A percentile compares a stretch with the other conserved stretches of the same genome.
These are phyloP conservation scores for Arbacia lixula DNA, from an alignment of 53 echinoderm and acorn worm genomes.

Conservation along the genomic window DNA sequence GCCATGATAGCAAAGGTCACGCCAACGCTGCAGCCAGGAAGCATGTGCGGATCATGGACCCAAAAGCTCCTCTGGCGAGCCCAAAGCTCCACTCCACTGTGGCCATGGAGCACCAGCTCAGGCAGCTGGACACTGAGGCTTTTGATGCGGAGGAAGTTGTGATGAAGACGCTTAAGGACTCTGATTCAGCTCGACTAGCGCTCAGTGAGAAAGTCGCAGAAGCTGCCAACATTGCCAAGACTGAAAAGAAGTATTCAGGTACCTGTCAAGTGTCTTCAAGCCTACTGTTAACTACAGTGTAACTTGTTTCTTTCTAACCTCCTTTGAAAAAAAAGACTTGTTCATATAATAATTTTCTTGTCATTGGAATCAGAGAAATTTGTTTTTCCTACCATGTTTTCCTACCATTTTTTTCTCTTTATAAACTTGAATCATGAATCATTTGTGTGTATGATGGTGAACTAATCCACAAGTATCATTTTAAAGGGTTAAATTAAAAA, in stretches of 20 bases:
- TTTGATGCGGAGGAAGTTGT: slow-evolving; percentile 84
- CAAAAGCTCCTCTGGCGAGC: slow-evolving; percentile 38
- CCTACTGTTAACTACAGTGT: no score
- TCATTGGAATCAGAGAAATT: no score
- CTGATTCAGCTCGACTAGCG: slow-evolving; percentile 64
- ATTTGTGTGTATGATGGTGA: no score
- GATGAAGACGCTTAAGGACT: slow-evolving; percentile 70
- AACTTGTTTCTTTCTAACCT: no score
- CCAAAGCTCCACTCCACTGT: slow-evolving; percentile 77
- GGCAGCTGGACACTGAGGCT: slow-evolving; percentile 54
- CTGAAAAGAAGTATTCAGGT: slow-evolving; percentile 91
- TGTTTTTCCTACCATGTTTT: no score
- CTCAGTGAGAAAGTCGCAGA: slow-evolving; percentile 79
- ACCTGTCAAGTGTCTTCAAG: not conserved
- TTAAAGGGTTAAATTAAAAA: no score
- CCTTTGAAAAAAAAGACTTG: no score
- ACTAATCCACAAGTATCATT: no score
- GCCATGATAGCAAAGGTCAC: no score
- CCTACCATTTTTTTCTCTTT: no score
- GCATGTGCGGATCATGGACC: slow-evolving; percentile 52
- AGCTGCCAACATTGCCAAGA: slow-evolving; percentile 71
- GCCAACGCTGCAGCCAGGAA: slow-evolving; percentile 7
- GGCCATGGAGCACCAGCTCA: slow-evolving; percentile 67
- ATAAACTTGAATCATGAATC: no score
- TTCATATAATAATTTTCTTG: no score